Base-by-base conservation (phyloP, 2,113 vertebrate species). In the Gymnogyps californianus region DNA sequence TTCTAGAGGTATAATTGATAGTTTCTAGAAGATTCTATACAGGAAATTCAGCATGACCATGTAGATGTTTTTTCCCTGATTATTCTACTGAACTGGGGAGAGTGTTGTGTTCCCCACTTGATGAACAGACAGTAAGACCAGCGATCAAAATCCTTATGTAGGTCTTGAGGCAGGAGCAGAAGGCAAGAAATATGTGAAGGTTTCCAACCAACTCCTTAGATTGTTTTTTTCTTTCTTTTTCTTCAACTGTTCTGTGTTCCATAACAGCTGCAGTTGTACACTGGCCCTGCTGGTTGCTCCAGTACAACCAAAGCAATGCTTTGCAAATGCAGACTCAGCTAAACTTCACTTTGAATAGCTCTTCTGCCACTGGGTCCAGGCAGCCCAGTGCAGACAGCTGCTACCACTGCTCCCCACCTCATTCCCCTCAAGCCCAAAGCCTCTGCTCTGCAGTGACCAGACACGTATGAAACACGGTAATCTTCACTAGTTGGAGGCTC, bases 381-480 rank as follows among this genome's bases (percentile, higher is more conserved):
- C 25, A 69, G 64, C 52, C 25, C 21, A 42, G 36, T 16, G n/a
- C 38, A 88, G 75, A 47, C 15, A 87, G 38, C 25, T 81, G 55
- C 54, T 40, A 20, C 16, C n/a, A 36, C 32, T 22, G 40, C 47
- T 77, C 14, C 65, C 22, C 29, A 38, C 6, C 29, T 80, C 32
- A 24, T 4, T 40, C 16, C 13, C 22, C n/a, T 38, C 6, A 34
- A 44, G 28, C 28, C 44, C 70, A 59, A 75, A 74, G 47, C 28
- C 18, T 75, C 2, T 1, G 38, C 49, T 79, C 71, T 80, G 34
- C 64, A 70, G 54, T 34, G 28, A 64, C 8, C 59, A 40, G 29
- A 18, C 42, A 77, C 4, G 2, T 20, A 44, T 0, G 0, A 67
- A 91, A 51, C 18, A 18, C 11, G 2, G 46, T 5, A 7, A 42